Conservation (phyloP, 1,140 invertebrate species). For the Dendroctonus ponderosae region DNA sequence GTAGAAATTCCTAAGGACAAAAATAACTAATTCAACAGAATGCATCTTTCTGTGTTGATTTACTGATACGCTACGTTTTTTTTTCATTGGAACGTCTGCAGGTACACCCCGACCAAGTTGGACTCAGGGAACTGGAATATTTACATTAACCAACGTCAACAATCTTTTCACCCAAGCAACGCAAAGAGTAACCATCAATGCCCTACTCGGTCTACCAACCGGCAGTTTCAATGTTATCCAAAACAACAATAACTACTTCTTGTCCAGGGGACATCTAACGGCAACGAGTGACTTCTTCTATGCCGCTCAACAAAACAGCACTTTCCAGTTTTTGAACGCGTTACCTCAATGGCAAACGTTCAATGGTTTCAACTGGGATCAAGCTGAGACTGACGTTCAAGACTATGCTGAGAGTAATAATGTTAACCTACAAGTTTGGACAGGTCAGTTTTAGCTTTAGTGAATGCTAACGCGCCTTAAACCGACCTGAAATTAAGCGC, state of each 20-base stretch:
- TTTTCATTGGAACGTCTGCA: background rate
- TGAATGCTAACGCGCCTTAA: no score
- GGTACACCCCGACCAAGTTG: conserved; percentile 46
- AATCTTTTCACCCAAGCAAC: conserved; percentile 39
- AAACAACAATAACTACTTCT: conserved; percentile 54
- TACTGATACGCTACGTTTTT: no score
- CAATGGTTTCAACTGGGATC: conserved; percentile 59
- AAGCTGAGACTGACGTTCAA: conserved; percentile 52
- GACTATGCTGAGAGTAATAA: conserved; percentile 44
- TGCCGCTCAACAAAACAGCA: conserved; percentile 61
- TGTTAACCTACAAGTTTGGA: conserved; percentile 55
- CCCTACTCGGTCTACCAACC: conserved; percentile 44
- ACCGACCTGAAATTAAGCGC: no score
- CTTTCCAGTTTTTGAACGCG: conserved; percentile 59
- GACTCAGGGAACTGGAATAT: conserved; percentile 35
- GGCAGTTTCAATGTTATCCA: conserved; percentile 41
- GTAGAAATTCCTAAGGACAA: no score
- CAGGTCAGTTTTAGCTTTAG: conserved; percentile 48
- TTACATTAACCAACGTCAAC: conserved; percentile 42
- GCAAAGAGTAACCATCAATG: conserved; percentile 43
- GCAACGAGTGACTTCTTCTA: conserved; percentile 66
- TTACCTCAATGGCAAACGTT: conserved; percentile 60
- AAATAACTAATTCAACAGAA: no score
- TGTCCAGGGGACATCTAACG: conserved; percentile 65
- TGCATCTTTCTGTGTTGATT: no score